These are phyloP conservation scores for Frankliniella fusca DNA, from an alignment of 2,888 invertebrate species.

Conservation along the genomic window DNA sequence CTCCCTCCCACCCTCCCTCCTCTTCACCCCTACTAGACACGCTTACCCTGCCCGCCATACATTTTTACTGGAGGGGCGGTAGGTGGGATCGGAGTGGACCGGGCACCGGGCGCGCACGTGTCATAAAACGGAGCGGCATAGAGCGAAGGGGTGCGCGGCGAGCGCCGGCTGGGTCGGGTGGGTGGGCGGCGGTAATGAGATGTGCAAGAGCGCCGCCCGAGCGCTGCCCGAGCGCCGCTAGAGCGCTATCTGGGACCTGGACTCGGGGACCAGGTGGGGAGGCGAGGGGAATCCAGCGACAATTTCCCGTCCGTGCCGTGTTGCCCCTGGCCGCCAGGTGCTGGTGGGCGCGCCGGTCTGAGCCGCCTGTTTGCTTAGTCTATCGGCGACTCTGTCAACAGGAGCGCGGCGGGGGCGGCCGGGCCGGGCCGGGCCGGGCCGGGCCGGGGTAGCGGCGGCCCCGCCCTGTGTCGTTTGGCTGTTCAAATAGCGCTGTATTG, in stretches of 20 bases:
- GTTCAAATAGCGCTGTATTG: background rate
- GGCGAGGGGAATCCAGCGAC: too few relatives aligned
- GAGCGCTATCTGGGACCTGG: too few relatives aligned
- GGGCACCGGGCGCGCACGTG: background rate
- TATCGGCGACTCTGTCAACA: constrained; percentile 5
- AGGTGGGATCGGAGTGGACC: background rate
- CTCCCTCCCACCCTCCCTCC: too few relatives aligned
- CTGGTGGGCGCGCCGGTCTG: background rate
- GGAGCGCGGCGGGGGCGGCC: background rate
- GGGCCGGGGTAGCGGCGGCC: background rate
- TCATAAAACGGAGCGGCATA: background rate
- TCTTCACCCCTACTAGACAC: too few relatives aligned
- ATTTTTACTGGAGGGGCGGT: background rate
- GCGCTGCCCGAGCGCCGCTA: background rate
- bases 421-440: too few relatives aligned
- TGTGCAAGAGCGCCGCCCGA: background rate
- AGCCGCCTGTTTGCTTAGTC: background rate
- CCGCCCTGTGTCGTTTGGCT: background rate
- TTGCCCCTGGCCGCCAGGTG: background rate
- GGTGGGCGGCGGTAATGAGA: background rate
- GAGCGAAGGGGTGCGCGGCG: background rate
- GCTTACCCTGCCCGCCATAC: background rate
- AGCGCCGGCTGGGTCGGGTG: background rate
- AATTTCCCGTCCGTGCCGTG: too few relatives aligned
- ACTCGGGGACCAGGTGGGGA: too few relatives aligned